phyloP scores from a whole-genome alignment of 2,113 vertebrate genomes.

The Leucopternis melanops region DNA sequence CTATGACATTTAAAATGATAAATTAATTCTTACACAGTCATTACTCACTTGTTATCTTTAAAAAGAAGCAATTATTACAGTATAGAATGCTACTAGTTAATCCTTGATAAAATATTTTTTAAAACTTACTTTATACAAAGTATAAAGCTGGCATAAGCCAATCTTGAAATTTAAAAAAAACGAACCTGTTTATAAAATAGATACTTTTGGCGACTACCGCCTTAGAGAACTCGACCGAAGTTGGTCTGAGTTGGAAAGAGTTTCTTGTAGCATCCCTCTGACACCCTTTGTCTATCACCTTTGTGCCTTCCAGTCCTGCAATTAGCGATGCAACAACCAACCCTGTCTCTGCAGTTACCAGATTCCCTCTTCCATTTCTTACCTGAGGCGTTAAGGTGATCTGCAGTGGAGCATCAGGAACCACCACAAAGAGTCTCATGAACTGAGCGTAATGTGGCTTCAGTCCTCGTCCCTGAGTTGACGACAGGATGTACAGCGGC shows the following conservation, averaged over 20 bases:
- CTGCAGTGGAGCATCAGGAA: conserved; percentile 92
- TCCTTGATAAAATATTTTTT: background rate
- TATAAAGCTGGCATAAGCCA: background rate
- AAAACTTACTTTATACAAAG: background rate
- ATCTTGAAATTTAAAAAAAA: background rate
- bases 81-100: background rate
- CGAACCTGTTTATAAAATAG: background rate
- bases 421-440: conserved; percentile 89
- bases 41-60: background rate
- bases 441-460: conserved; percentile 95
- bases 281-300: background rate
- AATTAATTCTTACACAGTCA: background rate
- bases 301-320: background rate
- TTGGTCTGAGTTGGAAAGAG: background rate
- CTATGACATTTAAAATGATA: background rate
- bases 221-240: background rate
- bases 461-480: conserved; percentile 88
- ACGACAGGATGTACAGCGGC: conserved; percentile 93
- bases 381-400: conserved; percentile 92
- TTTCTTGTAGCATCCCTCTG: background rate
- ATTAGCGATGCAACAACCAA: background rate
- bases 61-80: background rate
- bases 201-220: background rate
- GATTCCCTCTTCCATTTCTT: background rate
- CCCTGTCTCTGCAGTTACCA: background rate